Base-by-base conservation (phyloP, 92 coral and sea anemone genomes). In the Zoanthus solanderi region DNA sequence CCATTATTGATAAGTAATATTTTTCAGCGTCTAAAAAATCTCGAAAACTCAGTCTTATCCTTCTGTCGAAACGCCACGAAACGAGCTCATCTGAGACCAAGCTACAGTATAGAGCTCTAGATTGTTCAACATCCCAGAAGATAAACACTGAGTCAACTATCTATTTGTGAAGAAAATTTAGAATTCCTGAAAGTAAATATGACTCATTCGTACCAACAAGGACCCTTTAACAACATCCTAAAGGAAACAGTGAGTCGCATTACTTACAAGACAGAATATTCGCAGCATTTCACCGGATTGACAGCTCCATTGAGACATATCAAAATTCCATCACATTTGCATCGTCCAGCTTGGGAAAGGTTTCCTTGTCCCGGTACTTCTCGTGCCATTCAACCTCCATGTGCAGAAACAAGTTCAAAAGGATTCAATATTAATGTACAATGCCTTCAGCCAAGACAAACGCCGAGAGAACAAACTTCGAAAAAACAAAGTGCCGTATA, bases 201-300 rank as follows among this genome's bases (percentile, higher is more conserved):
- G 69, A 63, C 31, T 63, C 30, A 63, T 7, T 18, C 7, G 28
- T 63, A 63, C 17, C 9, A 63, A n/a, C 69, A 78, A 83, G 53
- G 88, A 80, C 90, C 68, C 28, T 90, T 92, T 23, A 80, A 86
- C 10, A 90, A 88, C 50, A 30, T 93, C 48, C 77, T 95, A 11
- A 83, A 91, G 72, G 96, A 95, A 37, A 93, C 98, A 4, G 88
- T 95, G 74, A 89, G 96, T 46, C 90, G 89, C 46, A 81, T 89
- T 9, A 74, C 93, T 13, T 95, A 95, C 90, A 91, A 91, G 58
- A 86, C 93, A 32, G 98, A 95, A 69, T 95, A 95, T 72, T 63
- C 93, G 4, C 86, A 95, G 68, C 92, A 84, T 57, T 95, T 60
- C 82, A 88, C 91, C 6, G 98, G 98, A 6, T 71, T 78, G 10